Evolutionary conservation across 2,888 invertebrate species (phyloP), one percentile per base, ranked within the genome.

Genomic region (Nycteola revayana): DNA sequence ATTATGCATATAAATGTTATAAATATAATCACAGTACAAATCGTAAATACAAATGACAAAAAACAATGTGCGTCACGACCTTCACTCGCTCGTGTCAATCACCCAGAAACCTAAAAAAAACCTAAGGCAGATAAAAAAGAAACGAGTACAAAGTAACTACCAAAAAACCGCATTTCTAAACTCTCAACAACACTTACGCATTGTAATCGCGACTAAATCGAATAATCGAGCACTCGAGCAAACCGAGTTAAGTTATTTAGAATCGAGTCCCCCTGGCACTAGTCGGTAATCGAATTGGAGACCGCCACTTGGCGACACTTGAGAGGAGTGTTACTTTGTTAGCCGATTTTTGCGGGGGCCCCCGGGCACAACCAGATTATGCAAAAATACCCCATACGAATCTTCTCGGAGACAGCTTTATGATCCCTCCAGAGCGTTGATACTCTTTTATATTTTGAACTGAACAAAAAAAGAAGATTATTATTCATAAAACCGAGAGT

Each of bases 311-410:
- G 78, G 68, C 58, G 70, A 66, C 80, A 79, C 82, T 81, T 69
- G 68, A 79, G 72, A 63, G 60, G 59, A 83, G 83, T 78, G 85
- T 82, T 84, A 84, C 85, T 74, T 84, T 84, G 85, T 86, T 85
- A 81, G 81, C 72, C 73, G 76, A 79, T 80, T 82, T 81, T 82
- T 76, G 79, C 68, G 68, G 60, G 36, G 56, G 49, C 57, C 56
- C 67, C 48, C 61, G 55, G 53, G 68, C 63, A 62, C 50, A 55
- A 52, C 51, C 45, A 54, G 66, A 78, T 80, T 81, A 82, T 82
- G 81, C 78, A 78, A 71, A 75, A 73, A 61, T 57, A 53, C 62
- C 58, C 58, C 47, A 55, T 52, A 54, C 58, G 58, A 49, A 54
- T 52, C 63, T 56, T 52, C 55, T 57, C 52, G 58, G 39, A 55